Percentiles rank a stretch among this genome's conserved stretches.
Evolutionary conservation across 2,113 vertebrate genomes (phyloP).

Genomic region (Scalopus aquaticus): DNA sequence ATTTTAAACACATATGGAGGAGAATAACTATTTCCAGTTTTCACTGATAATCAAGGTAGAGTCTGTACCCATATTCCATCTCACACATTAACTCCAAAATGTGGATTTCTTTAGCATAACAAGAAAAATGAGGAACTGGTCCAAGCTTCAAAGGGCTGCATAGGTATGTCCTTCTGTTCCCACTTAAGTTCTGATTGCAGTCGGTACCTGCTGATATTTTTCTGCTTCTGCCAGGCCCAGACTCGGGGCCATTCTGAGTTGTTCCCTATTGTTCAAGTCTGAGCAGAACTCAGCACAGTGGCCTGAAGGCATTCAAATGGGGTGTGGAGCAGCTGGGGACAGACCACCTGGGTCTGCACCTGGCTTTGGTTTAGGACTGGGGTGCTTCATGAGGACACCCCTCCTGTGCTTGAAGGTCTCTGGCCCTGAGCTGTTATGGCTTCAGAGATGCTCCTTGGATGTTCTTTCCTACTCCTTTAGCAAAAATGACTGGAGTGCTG

Average conservation of each 20-base stretch:
- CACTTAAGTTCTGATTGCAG: not conserved
- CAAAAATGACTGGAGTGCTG: not conserved
- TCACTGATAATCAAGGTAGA: not conserved
- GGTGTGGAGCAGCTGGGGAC: not conserved
- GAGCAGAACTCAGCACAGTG: not conserved
- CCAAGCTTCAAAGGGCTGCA: not conserved
- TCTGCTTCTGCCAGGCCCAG: not conserved
- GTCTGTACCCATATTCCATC: not conserved
- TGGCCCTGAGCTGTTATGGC: not conserved
- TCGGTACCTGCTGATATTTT: not conserved
- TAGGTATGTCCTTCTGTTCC: not conserved
- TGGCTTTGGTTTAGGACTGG: not conserved
- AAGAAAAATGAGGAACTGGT: slow-evolving; percentile 8
- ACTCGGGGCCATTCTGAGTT: not conserved
- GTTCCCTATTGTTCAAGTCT: not conserved
- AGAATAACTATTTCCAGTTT: slow-evolving; percentile 24
- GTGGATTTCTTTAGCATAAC: slow-evolving; percentile 33
- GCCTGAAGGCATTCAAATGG: not conserved
- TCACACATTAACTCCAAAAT: not conserved
- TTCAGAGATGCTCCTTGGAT: not conserved
- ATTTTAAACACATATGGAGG: slow-evolving; percentile 31
- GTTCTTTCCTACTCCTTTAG: not conserved
- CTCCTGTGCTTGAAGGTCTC: not conserved
- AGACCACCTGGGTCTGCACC: not conserved
- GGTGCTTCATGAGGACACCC: not conserved